phyloP scores from a whole-genome alignment of 2,888 invertebrate genomes.

The Hirudinaria manillensis region DNA sequence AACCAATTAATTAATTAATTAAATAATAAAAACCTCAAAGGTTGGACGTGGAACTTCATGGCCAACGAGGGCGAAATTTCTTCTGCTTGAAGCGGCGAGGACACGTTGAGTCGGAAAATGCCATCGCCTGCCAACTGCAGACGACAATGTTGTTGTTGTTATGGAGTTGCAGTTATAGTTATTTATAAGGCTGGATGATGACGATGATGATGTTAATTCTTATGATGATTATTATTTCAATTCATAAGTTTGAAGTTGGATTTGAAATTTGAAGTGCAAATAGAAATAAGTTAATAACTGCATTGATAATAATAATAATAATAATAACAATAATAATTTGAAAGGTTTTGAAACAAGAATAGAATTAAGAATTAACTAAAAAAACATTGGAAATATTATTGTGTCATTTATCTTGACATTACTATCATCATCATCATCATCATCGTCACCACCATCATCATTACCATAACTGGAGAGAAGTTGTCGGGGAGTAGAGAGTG shows the following conservation, averaged over 20 bases:
- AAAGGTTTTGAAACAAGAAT: not conserved
- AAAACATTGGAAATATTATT: not conserved
- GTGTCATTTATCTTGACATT: not conserved
- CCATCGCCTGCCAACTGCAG: slow-evolving; percentile 63
- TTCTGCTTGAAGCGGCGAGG: slow-evolving; percentile 66
- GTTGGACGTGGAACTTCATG: slow-evolving; percentile 56
- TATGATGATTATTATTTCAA: no score
- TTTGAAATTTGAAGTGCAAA: no score
- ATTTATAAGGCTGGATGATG: no score
- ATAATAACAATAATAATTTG: not conserved
- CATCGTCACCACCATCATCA: slow-evolving; percentile 52
- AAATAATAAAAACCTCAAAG: slow-evolving; percentile 56
- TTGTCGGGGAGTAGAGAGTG: slow-evolving; percentile 71
- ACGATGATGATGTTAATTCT: no score
- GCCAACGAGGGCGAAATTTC: slow-evolving; percentile 71
- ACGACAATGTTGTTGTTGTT: not conserved
- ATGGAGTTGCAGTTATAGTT: not conserved
- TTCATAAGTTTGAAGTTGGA: no score
- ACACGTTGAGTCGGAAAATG: slow-evolving; percentile 67
- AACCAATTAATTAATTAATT: no score
- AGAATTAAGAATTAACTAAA: not conserved
- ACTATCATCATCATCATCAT: not conserved
- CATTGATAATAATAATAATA: no score
- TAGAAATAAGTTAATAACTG: no score
- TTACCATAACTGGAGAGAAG: slow-evolving; percentile 61